These are phyloP conservation scores for Drosophila rhopaloa DNA, from an alignment of 1,140 invertebrate genomes.

Conservation along the genomic window DNA sequence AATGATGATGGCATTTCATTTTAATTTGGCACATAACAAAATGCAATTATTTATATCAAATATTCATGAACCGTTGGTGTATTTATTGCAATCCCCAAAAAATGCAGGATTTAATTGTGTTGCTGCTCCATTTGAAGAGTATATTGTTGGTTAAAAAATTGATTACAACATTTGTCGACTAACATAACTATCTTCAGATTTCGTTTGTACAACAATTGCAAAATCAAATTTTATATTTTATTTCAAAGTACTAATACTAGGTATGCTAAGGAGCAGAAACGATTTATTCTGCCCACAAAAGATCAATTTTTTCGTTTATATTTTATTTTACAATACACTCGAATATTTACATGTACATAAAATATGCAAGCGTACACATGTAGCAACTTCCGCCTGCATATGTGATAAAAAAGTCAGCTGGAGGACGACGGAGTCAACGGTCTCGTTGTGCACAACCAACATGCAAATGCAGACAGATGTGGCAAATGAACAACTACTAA, in stretches of 20 bases:
- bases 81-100: constrained; percentile 15
- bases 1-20: constrained; percentile 66
- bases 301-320: not conserved
- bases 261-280: no score
- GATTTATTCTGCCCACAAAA: not conserved
- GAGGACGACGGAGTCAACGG: constrained; percentile 33
- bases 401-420: constrained; percentile 9
- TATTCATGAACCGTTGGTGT: constrained; percentile 26
- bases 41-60: constrained; percentile 47
- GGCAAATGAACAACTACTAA: constrained; percentile 57
- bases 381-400: constrained; percentile 10
- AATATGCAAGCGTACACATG: constrained; percentile 5
- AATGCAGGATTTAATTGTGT: not conserved
- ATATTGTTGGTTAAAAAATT: no score
- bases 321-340: not conserved
- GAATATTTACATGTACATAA: constrained; percentile 13
- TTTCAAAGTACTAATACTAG: no score
- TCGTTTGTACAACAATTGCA: no score
- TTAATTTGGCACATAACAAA: constrained; percentile 48
- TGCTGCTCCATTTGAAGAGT: no score
- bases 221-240: no score
- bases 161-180: no score
- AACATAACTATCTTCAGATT: no score
- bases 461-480: constrained; percentile 55
- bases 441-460: constrained; percentile 42